Base-by-base conservation (phyloP, 2,113 vertebrate genomes). In the Pterocles orientalis region DNA sequence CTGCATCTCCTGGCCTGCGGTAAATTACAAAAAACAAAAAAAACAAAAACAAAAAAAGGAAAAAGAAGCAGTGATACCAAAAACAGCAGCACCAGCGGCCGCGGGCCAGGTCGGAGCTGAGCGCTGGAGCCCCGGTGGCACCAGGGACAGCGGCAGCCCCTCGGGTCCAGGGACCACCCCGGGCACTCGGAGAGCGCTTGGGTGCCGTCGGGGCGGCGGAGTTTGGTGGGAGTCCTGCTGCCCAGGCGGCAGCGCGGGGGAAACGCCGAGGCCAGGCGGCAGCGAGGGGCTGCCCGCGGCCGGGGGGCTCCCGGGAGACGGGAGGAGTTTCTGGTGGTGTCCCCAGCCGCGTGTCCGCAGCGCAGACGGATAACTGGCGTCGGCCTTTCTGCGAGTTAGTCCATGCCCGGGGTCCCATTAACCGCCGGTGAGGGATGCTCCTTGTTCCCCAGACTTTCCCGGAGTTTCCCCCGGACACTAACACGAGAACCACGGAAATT, bases 121-220 rank as follows among this genome's bases (percentile, higher is more conserved):
- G 36, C 36, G 36, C 36, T 36, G 36, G 36, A 36, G 36, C 36
- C 36, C 36, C 36, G 36, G 36, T 36, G 36, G 36, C 36, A 36
- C 36, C 36, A 36, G 36, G 36, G 36, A 36, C 36, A 36, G 36
- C 36, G 6, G 60, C 24, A 4, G 76, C 29, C 61, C 60, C 25
- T 23, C 3, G 2, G 8, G 3, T 14, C 12, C 7, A 2, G 28
- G 12, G 48, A 24, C 57, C 51, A 6, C 41, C 29, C 29, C 7
- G 21, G 13, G 54, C 31, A 1, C 64, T 10, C 0, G 0, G 43
- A 20, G 28, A 23, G 51, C 34, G 6, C 70, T 4, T 0, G 3
- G 39, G 23, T 57, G 61, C 56, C 45, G 8, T 6, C 0, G 5
- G 65, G 23, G 1, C 48, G 5, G 39, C 1, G 2, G 43, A 16